Evolutionary conservation across 2,888 invertebrate species (phyloP), one percentile per base, ranked within the genome.

Genomic region (Eupithecia inturbata): DNA sequence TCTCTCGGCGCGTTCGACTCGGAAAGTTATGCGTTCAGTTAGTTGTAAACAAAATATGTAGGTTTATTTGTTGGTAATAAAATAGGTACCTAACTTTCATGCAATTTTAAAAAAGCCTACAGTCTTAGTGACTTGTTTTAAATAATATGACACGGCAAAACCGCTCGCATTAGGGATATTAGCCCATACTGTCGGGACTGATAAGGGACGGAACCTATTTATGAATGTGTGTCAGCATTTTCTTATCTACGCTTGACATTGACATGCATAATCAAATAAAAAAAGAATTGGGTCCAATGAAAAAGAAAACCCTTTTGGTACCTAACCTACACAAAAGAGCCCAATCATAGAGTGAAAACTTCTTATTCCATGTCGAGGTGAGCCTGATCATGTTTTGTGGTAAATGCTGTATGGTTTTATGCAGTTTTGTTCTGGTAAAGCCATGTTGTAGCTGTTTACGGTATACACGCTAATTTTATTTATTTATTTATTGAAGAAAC

Each of bases 151-250:
- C 77, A 63, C 45, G 31, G 80, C 84, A 77, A 63, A 68, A 72
- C 74, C 75, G 74, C 75, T 72, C 75, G 67, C 82, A 82, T 85
- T 85, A 83, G 72, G 79, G 73, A 83, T 83, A 84, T 85, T 82
- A 81, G 79, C 74, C 70, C 72, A 70, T 76, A 80, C 79, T 81
- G 77, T 81, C 33, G 45, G 67, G 71, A 80, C n/a, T 45, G 67
- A 74, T 77, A 75, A 76, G 28, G 62, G 62, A 14, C 31, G 19
- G 31, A 19, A 19, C 62, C 62, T 62, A 62, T 31, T 62, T 62
- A 7, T 7, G 9, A 62, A 62, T 31, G 28, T 31, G 19, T 19
- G 19, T 62, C 19, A 62, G 62, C 57, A 26, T 57, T 57, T 26
- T 45, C 7, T 22, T 49, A 49, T n/a, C 9, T 0, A 9, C n/a